Conservation (phyloP, 2,113 vertebrate genomes). For the Actinemys pallida region DNA sequence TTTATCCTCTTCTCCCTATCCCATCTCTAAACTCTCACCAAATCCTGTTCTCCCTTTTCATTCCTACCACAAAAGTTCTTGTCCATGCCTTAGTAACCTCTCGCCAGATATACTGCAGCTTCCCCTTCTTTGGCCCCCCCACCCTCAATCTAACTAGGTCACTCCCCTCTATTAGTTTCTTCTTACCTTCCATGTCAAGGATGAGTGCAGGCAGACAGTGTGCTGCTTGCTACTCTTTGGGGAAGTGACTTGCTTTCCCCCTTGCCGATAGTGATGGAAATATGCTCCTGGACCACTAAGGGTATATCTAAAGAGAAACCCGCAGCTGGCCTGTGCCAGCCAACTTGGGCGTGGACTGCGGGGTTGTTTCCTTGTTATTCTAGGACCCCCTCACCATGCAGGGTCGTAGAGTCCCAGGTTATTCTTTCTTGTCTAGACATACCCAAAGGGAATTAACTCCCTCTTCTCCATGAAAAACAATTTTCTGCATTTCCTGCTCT, state of each 20-base stretch:
- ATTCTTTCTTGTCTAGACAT: not conserved
- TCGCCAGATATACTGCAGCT: not conserved
- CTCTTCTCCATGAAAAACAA: not conserved
- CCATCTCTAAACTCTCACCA: not conserved
- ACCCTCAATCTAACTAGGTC: not conserved
- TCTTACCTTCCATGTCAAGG: not conserved
- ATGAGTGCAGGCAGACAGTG: not conserved
- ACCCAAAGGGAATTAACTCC: not conserved
- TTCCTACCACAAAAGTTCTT: not conserved
- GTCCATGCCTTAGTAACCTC: not conserved
- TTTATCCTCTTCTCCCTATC: too few relatives aligned
- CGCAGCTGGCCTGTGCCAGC: not conserved
- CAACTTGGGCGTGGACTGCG: not conserved
- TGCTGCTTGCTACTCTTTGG: not conserved
- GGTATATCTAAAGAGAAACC: not conserved
- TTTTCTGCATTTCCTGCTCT: not conserved
- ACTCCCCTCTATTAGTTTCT: not conserved
- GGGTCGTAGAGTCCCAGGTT: not conserved
- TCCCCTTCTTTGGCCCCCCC: not conserved
- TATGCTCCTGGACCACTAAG: not conserved
- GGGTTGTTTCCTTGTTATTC: not conserved
- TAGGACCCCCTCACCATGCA: not conserved
- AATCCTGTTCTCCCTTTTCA: not conserved
- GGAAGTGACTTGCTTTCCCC: not conserved
- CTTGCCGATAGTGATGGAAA: not conserved